phyloP scores from a whole-genome alignment of 2,888 invertebrate species.

The Lottia gigantea region DNA sequence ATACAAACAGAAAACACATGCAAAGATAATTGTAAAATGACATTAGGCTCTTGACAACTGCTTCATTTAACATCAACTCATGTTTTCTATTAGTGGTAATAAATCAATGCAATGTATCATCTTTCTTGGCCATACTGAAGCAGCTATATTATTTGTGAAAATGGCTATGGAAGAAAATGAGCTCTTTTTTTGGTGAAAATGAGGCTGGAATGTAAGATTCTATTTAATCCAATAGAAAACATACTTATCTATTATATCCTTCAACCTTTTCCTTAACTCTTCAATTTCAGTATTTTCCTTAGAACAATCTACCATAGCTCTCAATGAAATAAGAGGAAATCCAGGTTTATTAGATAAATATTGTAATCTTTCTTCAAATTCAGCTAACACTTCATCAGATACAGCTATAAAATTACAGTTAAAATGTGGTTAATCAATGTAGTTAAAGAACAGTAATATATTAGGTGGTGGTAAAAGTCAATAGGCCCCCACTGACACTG shows the following conservation, averaged over 20 bases:
- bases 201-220: too few relatives aligned
- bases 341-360: slow-evolving; percentile 50
- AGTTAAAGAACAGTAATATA: too few relatives aligned
- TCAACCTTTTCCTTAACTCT: slow-evolving; percentile 47
- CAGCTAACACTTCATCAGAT: slow-evolving; percentile 28
- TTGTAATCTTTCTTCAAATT: slow-evolving; percentile 41
- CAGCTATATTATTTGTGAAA: too few relatives aligned
- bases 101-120: too few relatives aligned
- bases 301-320: slow-evolving; percentile 49
- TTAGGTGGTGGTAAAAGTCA: too few relatives aligned
- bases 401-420: slow-evolving; percentile 22
- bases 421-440: too few relatives aligned
- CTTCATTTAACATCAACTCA: neutral
- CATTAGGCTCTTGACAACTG: neutral
- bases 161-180: too few relatives aligned
- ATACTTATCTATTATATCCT: slow-evolving; percentile 52
- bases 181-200: too few relatives aligned
- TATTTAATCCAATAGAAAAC: slow-evolving; percentile 18
- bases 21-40: neutral
- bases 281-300: slow-evolving; percentile 52
- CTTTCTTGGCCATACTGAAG: too few relatives aligned
- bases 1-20: too few relatives aligned
- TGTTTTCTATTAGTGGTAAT: too few relatives aligned
- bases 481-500: too few relatives aligned
- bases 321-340: slow-evolving; percentile 51